Evolutionary conservation across 2,888 invertebrate species (phyloP), one percentile per base, ranked within the genome.

Genomic region (Nowickia ferox): DNA sequence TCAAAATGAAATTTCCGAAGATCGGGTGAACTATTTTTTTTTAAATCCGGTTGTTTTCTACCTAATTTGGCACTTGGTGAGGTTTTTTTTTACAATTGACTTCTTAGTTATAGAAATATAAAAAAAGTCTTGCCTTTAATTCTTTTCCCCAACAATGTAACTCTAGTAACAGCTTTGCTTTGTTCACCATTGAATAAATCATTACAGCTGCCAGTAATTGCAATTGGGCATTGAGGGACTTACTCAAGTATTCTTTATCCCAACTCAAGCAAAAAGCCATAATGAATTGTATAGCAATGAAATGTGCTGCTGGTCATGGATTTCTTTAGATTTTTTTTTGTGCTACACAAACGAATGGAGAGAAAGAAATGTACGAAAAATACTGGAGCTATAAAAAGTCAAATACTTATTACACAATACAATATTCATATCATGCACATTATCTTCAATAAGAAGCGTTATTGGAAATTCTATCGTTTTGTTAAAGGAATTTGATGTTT

Each of bases 181-280:
- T 63, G 71, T 38, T 44, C 38, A 13, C 10, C 30, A 10, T 51
- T 42, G 59, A 51, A 22, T 17, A 42, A 69, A 61, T 59, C 59
- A 61, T 40, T 42, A 69, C 84, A 84, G 79, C 78, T 79, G 84
- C 40, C 75, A 30, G 63, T 79, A 79, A 84, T 84, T 84, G 84
- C 79, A 84, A 79, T 84, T 78, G 79, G 55, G 84, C 74, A 74
- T 84, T 84, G 46, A 68, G 74, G 69, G 40, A 55, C 71, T 79
- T 46, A 63, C 17, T 42, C 22, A 53, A 63, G 44, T n/a, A 51
- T 53, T 44, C 48, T 15, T 44, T 53, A 48, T 9, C 22, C 44
- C 30, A 30, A 42, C 30, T n/a, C 46, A 75, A 42, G 30, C 40
- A 40, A 51, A 40, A 65, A 15, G 40, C 9, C 38, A 71, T 76